Conservation (phyloP, 2,113 vertebrate species). For the Centropus bengalensis region DNA sequence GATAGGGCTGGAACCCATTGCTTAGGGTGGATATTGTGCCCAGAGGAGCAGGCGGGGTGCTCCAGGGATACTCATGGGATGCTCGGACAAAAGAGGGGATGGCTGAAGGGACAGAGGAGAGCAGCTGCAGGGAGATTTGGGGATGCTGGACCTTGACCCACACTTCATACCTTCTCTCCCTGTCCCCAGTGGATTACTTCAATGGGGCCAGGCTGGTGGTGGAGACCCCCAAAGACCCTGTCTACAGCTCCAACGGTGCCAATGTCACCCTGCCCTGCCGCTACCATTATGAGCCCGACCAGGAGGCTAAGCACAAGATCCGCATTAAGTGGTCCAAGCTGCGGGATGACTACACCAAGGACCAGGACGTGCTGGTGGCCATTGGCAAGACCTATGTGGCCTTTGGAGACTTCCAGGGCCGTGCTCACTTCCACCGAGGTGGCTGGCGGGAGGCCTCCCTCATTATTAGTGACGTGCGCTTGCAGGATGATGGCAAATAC, state of each 20-base stretch:
- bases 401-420: constrained; percentile 87
- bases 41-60: rapidly evolving
- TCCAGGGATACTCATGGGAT: neutral
- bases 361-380: constrained; percentile 87
- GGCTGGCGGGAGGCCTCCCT: constrained; percentile 78
- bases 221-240: constrained; percentile 76
- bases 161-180: neutral
- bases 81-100: neutral
- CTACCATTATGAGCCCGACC: constrained; percentile 81
- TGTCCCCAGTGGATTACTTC: constrained; percentile 71
- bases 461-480: constrained; percentile 79
- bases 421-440: constrained; percentile 73
- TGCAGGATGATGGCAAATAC: constrained; percentile 88
- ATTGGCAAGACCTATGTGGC: constrained; percentile 81
- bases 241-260: constrained; percentile 84
- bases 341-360: constrained; percentile 73
- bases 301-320: constrained; percentile 71
- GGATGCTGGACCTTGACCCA: neutral
- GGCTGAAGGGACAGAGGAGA: neutral
- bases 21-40: neutral
- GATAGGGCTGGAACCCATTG: neutral
- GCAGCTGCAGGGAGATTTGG: neutral
- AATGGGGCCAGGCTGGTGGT: constrained; percentile 83
- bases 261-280: constrained; percentile 86
- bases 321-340: constrained; percentile 93